Percentiles rank a stretch among this genome's conserved stretches.
phyloP scores from a whole-genome alignment of 2,113 vertebrate genomes.

The Serranochromis macrocephalus region DNA sequence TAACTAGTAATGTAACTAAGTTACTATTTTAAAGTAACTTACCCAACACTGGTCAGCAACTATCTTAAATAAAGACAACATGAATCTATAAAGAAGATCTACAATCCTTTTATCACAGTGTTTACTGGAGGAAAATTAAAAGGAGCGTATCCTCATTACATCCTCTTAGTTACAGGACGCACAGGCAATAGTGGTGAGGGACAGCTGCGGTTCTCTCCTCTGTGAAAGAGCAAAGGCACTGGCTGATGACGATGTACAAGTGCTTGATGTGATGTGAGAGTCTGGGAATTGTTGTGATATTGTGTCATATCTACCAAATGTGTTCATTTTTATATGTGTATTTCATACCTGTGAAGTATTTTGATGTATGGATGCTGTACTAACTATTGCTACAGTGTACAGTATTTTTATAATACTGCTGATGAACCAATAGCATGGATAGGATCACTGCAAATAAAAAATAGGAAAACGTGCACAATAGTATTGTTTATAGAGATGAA shows the following conservation, averaged over 20 bases:
- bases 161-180: conserved; percentile 18
- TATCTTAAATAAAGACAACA: not conserved
- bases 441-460: not conserved
- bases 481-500: not conserved
- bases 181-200: not conserved
- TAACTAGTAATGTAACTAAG: no score
- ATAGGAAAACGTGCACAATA: not conserved
- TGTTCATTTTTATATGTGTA: not conserved
- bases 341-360: not conserved
- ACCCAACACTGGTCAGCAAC: no score
- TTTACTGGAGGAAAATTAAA: conserved; percentile 31
- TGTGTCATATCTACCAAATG: not conserved
- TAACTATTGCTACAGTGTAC: not conserved
- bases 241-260: not conserved
- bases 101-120: conserved; percentile 14
- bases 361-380: not conserved
- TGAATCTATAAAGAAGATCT: not conserved
- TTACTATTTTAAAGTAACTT: no score
- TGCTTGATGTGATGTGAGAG: conserved; percentile 20
- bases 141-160: conserved; percentile 3
- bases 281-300: not conserved
- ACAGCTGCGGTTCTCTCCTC: not conserved
- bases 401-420: not conserved
- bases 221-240: not conserved
- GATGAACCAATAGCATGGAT: not conserved